Evolutionary conservation across 2,797 vertebrate species (phyloP).

Genomic region (Lepus townsendii): DNA sequence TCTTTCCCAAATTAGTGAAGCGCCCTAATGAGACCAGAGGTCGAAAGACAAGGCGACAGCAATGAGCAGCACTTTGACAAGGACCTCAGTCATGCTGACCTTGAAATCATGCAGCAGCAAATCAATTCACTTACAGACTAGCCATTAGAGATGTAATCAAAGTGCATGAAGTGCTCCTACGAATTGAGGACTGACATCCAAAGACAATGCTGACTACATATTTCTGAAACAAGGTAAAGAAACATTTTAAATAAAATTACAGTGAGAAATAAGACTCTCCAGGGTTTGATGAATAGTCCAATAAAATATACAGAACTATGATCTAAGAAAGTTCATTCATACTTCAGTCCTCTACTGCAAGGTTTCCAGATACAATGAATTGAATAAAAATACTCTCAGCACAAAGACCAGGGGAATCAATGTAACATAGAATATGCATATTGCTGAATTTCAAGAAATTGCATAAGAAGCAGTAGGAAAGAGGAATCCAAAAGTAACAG

Average conservation of each 20-base stretch:
- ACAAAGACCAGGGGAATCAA: neutral
- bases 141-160: neutral
- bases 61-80: neutral
- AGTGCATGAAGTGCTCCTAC: neutral
- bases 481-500: neutral
- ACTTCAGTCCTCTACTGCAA: neutral
- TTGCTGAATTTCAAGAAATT: neutral
- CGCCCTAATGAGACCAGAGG: neutral
- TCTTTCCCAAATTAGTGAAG: neutral
- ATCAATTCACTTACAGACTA: neutral
- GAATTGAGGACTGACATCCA: neutral
- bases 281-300: neutral
- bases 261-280: neutral
- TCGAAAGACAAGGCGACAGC: neutral
- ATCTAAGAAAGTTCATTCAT: neutral
- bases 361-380: neutral
- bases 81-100: neutral
- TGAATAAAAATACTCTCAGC: neutral
- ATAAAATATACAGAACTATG: neutral
- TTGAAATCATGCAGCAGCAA: neutral
- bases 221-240: neutral
- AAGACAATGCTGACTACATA: neutral
- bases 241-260: neutral
- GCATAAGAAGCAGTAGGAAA: neutral
- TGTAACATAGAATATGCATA: neutral